A percentile compares a stretch with the other conserved stretches of the same genome.
phyloP scores from a whole-genome alignment of 2,113 vertebrate species.

The Gadus chalcogrammus region DNA sequence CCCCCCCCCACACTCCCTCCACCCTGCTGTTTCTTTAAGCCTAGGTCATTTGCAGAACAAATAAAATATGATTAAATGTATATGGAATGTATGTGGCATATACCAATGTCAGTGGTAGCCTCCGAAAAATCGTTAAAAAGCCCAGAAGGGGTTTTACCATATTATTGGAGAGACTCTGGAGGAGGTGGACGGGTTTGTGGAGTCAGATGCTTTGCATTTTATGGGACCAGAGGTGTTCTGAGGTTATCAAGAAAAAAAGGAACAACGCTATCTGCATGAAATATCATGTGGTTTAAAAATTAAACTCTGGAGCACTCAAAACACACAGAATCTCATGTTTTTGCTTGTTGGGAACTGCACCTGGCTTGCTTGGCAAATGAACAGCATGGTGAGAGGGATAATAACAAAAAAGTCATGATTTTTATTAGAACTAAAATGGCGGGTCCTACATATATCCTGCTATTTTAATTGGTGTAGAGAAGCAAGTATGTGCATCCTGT shows the following conservation, averaged over 20 bases:
- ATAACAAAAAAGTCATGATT: neutral
- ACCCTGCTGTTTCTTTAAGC: neutral
- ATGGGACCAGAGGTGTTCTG: constrained; percentile 30
- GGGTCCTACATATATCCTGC: too few species aligned
- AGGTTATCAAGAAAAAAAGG: constrained; percentile 21
- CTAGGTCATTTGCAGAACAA: constrained; percentile 41
- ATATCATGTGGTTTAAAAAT: too few species aligned
- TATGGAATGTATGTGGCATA: neutral
- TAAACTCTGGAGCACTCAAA: too few species aligned
- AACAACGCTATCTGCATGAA: neutral
- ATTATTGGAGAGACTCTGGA: constrained; percentile 12
- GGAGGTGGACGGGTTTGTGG: constrained; percentile 37
- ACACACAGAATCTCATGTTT: too few species aligned
- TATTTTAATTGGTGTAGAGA: too few species aligned
- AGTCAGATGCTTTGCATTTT: constrained; percentile 46
- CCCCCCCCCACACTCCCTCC: too few species aligned
- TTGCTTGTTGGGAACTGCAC: too few species aligned
- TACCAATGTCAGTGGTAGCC: neutral
- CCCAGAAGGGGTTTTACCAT: constrained; percentile 14
- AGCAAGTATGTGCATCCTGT: too few species aligned
- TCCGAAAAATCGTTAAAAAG: constrained; percentile 26
- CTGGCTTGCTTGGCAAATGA: too few species aligned
- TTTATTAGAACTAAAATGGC: neutral
- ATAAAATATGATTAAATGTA: constrained; percentile 30
- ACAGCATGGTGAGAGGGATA: too few species aligned